phyloP scores from a whole-genome alignment of 2,888 invertebrate species.

The Hanleya hanleyi region DNA sequence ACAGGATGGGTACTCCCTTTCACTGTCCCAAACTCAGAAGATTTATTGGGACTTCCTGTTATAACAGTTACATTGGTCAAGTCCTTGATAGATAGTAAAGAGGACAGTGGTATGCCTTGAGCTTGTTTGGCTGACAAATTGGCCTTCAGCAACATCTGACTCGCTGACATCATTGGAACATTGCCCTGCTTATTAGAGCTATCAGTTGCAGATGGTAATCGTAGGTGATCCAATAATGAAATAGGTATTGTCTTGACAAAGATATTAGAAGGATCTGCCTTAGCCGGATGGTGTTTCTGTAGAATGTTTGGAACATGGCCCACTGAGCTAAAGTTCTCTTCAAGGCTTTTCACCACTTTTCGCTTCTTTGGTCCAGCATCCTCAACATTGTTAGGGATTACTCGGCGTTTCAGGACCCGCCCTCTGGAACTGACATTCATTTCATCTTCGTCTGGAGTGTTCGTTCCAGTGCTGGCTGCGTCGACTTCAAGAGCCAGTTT shows the following conservation, averaged over 20 bases:
- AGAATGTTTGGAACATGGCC: constrained; percentile 29
- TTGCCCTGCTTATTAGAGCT: constrained; percentile 2
- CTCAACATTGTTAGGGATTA: constrained; percentile 66
- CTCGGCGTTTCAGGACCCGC: constrained; percentile 59
- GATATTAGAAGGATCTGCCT: not conserved
- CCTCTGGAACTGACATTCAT: constrained; percentile 65
- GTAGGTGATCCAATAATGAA: not conserved
- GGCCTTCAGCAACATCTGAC: constrained; percentile 44
- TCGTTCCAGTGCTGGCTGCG: constrained; percentile 14
- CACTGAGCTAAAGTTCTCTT: constrained; percentile 13
- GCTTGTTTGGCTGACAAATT: not conserved
- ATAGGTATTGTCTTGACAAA: not conserved
- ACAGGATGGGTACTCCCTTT: constrained; percentile 45
- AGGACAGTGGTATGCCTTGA: not conserved
- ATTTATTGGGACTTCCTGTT: not conserved
- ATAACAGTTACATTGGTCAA: too few species aligned
- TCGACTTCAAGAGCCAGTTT: not conserved
- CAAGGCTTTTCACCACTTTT: constrained; percentile 34
- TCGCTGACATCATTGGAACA: constrained; percentile 13
- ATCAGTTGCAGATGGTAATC: not conserved
- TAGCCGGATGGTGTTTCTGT: constrained; percentile 11
- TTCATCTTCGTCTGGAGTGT: constrained; percentile 45
- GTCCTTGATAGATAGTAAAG: not conserved
- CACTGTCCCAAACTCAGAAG: not conserved
- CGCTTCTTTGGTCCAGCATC: constrained; percentile 55